Conservation (phyloP, 2,797 vertebrate genomes). For the Gambusia yucatana region DNA sequence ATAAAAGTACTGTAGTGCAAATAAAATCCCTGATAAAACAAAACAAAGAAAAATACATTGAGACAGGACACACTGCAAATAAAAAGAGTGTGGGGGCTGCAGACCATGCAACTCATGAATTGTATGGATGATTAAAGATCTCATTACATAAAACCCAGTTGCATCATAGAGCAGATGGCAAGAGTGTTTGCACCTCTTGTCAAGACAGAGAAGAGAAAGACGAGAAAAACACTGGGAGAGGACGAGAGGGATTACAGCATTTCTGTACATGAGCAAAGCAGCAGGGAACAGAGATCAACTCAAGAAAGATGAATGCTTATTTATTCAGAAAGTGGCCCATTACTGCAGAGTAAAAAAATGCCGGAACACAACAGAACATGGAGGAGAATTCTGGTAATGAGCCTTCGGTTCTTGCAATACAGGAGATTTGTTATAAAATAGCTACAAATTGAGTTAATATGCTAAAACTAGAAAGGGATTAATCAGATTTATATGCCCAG, state of each 20-base stretch:
- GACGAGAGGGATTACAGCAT: slow-evolving; percentile 40
- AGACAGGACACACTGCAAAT: background rate
- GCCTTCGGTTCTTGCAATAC: background rate
- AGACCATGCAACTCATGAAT: background rate
- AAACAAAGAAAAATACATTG: background rate
- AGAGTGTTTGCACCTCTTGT: slow-evolving; percentile 16
- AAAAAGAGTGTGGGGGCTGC: background rate
- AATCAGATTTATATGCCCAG: background rate
- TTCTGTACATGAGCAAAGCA: slow-evolving; percentile 39
- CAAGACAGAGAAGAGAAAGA: background rate
- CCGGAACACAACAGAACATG: background rate
- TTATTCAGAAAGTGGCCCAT: background rate
- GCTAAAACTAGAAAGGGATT: background rate
- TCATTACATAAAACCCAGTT: slow-evolving; percentile 40
- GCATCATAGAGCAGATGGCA: slow-evolving; percentile 54
- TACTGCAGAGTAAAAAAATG: background rate
- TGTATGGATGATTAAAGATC: slow-evolving; percentile 47
- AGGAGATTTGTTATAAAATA: background rate
- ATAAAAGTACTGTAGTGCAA: background rate
- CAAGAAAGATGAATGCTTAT: background rate
- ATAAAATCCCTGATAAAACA: background rate
- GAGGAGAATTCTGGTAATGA: background rate
- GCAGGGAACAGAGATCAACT: slow-evolving; percentile 30
- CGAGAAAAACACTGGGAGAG: slow-evolving; percentile 14
- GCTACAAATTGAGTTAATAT: background rate